Conservation (phyloP, 2,888 invertebrate genomes). For the Microchrysa polita region DNA sequence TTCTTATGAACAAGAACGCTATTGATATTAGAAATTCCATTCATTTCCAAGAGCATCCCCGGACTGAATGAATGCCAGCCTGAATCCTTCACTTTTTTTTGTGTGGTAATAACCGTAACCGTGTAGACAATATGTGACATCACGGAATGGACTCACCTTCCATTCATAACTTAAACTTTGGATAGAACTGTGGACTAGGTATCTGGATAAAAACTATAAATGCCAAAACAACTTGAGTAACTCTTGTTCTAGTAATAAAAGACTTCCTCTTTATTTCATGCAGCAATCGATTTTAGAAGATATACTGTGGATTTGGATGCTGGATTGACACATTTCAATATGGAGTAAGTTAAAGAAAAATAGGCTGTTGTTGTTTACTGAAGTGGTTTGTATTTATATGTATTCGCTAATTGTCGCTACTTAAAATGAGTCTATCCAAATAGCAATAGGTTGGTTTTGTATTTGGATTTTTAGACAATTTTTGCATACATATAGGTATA, state of each 20-base stretch:
- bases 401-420: no score
- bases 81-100: slow-evolving; percentile 19
- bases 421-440: no score
- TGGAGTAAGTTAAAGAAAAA: no score
- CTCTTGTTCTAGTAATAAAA: slow-evolving; percentile 2
- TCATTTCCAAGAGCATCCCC: slow-evolving; percentile 29
- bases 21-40: slow-evolving; percentile 43
- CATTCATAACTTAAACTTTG: slow-evolving; percentile 3
- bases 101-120: no score
- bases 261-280: slow-evolving; percentile 20
- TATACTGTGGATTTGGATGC: no score
- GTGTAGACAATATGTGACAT: not conserved
- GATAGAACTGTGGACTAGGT: no score
- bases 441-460: no score
- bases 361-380: no score
- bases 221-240: slow-evolving; percentile 4
- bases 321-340: no score
- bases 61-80: slow-evolving; percentile 12
- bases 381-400: no score
- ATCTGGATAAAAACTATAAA: not conserved
- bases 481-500: no score
- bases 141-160: not conserved
- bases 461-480: no score
- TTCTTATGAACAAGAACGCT: slow-evolving; percentile 23
- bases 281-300: slow-evolving; percentile 5